Percentiles rank a stretch among this genome's conserved stretches.
phyloP scores from a whole-genome alignment of 2,113 vertebrate species.

The Hirundichthys speculiger region DNA sequence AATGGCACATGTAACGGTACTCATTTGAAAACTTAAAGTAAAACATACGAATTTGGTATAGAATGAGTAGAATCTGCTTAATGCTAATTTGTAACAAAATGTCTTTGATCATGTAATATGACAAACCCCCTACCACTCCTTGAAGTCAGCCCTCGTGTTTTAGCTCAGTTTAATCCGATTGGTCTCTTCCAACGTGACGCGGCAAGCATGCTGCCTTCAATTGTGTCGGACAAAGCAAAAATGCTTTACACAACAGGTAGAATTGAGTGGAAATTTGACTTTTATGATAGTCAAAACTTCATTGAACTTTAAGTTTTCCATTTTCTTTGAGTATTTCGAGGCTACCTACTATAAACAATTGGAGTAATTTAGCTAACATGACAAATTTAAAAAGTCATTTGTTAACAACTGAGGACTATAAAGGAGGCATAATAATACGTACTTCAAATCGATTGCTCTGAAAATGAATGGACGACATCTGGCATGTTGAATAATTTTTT shows the following conservation, averaged over 20 bases:
- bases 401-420: neutral
- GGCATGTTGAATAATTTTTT: too few relatives aligned
- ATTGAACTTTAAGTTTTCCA: neutral
- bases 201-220: constrained; percentile 38
- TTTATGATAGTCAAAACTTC: too few relatives aligned
- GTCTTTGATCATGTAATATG: accelerated
- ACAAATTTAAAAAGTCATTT: neutral
- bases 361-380: neutral
- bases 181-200: constrained; percentile 75
- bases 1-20: accelerated
- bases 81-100: neutral
- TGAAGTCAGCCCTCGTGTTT: constrained; percentile 41
- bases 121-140: neutral
- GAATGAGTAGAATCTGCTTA: accelerated
- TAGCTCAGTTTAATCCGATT: constrained; percentile 78
- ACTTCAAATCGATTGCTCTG: neutral
- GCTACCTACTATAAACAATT: neutral
- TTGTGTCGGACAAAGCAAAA: constrained; percentile 26
- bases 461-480: too few relatives aligned
- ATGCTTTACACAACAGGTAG: constrained; percentile 12
- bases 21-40: accelerated
- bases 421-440: neutral
- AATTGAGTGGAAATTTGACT: too few relatives aligned
- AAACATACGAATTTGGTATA: accelerated
- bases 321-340: neutral